Conservation (phyloP, 2,113 vertebrate species). For the Ranitomeya variabilis region DNA sequence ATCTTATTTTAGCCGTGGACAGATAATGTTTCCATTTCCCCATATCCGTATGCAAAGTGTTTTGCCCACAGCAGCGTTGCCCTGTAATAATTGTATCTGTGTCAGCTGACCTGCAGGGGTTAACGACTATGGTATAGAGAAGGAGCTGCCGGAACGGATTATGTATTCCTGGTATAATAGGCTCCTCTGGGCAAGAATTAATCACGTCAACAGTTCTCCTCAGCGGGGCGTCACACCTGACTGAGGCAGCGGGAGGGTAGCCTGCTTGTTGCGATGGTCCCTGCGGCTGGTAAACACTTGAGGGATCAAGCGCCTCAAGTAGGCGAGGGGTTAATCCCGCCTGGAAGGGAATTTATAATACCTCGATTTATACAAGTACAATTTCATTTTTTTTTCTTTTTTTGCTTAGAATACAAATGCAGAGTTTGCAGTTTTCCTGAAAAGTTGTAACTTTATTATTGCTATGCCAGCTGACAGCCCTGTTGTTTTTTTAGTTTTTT, state of each 20-base stretch:
- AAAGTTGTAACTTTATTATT: not conserved
- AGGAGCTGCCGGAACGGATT: slow-evolving; percentile 27
- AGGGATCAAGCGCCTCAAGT: not conserved
- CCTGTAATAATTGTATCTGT: slow-evolving; percentile 41
- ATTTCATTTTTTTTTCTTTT: not conserved
- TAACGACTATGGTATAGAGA: slow-evolving; percentile 28
- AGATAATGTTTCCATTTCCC: not conserved
- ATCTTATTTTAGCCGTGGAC: not conserved
- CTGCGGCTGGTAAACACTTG: not conserved
- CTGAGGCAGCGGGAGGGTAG: not conserved
- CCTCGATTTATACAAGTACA: not conserved
- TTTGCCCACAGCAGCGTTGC: slow-evolving; percentile 2
- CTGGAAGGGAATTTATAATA: not conserved
- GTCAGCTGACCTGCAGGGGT: slow-evolving; percentile 35
- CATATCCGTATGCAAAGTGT: slow-evolving; percentile 28
- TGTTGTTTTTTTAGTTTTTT: too few relatives aligned
- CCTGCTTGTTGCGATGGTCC: not conserved
- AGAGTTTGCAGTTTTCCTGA: not conserved
- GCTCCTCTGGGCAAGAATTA: slow-evolving; percentile 46
- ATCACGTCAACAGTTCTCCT: slow-evolving; percentile 32
- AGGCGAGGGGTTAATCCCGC: slow-evolving; percentile 10
- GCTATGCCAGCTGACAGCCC: not conserved
- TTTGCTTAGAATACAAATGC: not conserved
- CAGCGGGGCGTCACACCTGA: slow-evolving; percentile 32
- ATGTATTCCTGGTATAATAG: slow-evolving; percentile 36